Base-by-base conservation (phyloP, 1,140 invertebrate species). In the Temnothorax longispinosus region DNA sequence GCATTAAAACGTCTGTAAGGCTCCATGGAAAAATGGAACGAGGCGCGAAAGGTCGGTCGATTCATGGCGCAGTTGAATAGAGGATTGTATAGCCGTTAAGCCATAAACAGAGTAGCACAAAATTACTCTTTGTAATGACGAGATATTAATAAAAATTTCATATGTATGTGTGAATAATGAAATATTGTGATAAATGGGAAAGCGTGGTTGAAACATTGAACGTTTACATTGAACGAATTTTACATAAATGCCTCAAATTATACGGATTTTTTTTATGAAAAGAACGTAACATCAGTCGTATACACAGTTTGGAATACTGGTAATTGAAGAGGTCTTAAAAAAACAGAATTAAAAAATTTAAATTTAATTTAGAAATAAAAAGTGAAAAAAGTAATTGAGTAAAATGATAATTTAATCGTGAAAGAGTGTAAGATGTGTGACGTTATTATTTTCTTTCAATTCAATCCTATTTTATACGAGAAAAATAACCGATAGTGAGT, bases 1-100 rank as follows among this genome's bases (percentile, higher is more conserved):
- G 76, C 81, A 77, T 90, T 90, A 90, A 74, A 78, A 86, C 60
- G 62, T 86, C 62, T 77, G 62, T 69, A 84, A 58, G 21, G 52
- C 56, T 71, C 5, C 21, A 1, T 32, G 21, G 65, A 81, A 81
- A 81, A 71, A 81, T 71, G 5, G 35, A n/a, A 8, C 62, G n/a
- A 71, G 15, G 18, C 41, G 15, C 38, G 54, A 60, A 64, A 71
- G 47, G 64, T 81, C 64, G 77, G n/a, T 27, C 27, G n/a, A 54
- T 80, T 52, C 64, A 69, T 38, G 58, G 35, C 35, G 32, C 27
- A 18, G 18, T 78, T 41, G 44, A n/a, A 65, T 67, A 47, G n/a
- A 64, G 41, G n/a, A 80, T 67, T 64, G 32, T 67, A 15, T 52
- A 38, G 13, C 27, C 41, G 44, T 18, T 27, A 44, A 58, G 41